Evolutionary conservation across 2,888 invertebrate species (phyloP).

Genomic region (Aricia artaxerxes): DNA sequence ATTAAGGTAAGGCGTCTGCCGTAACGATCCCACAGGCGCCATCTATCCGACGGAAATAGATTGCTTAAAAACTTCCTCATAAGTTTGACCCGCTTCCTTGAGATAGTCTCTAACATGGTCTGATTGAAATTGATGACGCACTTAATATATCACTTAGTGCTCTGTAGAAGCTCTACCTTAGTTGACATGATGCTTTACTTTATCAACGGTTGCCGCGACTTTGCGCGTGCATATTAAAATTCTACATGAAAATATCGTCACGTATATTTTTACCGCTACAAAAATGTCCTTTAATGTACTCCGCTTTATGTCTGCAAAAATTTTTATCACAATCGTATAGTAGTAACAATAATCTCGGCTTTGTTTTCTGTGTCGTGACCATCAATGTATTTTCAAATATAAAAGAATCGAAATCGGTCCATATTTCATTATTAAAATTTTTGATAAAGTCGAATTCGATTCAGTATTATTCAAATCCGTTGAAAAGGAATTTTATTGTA

Average conservation of each 20-base stretch:
- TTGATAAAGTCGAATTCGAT: neutral
- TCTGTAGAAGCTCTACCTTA: neutral
- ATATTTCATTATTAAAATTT: neutral
- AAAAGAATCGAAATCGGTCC: too few relatives aligned
- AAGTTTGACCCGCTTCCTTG: conserved; percentile 6
- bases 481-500: neutral
- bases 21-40: conserved; percentile 49
- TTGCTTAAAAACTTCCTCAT: conserved; percentile 51
- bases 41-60: conserved; percentile 46
- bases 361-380: too few relatives aligned
- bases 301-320: too few relatives aligned
- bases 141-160: conserved; percentile 12
- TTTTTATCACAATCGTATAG: too few relatives aligned
- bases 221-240: too few relatives aligned
- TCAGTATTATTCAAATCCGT: neutral
- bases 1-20: conserved; percentile 40
- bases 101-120: conserved; percentile 8
- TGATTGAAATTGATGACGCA: conserved; percentile 21
- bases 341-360: too few relatives aligned
- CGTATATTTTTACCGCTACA: too few relatives aligned
- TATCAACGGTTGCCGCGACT: too few relatives aligned
- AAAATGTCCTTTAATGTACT: too few relatives aligned
- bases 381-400: too few relatives aligned
- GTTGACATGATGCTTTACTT: neutral
- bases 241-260: too few relatives aligned